Evolutionary conservation across 30 jellyfish, hydroid and myxozoan species (phyloP), one percentile per base, ranked within the genome.

Genomic region (Turritopsis dohrnii): DNA sequence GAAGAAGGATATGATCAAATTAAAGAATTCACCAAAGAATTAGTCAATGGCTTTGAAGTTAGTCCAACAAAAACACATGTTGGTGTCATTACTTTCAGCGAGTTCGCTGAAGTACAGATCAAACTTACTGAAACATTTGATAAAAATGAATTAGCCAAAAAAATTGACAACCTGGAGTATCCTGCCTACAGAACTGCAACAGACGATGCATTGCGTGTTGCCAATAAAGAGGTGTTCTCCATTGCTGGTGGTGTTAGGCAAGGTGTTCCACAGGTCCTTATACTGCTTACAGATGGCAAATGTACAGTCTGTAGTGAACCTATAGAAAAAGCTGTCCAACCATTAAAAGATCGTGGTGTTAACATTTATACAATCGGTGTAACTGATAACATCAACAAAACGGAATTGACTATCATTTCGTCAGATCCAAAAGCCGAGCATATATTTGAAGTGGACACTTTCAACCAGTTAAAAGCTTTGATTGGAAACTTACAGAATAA

Each of bases 141-240:
- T 77, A 92, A 92, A 77, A 85, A 71, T 18, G 91, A 85, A 16
- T 85, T 92, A 31, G 65, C 53, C 27, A 76, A 66, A 31, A 92
- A 79, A 71, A 79, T 92, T 9, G 92, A 92, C 54, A 87, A 87
- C 71, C 72, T 92, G 9, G 72, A 86, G 1, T 92, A 87, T 72
- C 85, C 79, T 24, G 97, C 96, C 29, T 92, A 92, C 86, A 80
- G 95, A 8, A 92, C 97, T 18, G 97, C 97, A 1, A 87, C 88
- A 52, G 96, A 92, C 71, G 97, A 80, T 80, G 97, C 97, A 16
- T 81, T 92, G 41, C 83, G 96, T n/a, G 88, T 84, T 21, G 91
- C 87, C 71, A 72, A 87, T 66, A 79, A 30, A 16, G 96, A 87
- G 53, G 84, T 92, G 96, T 92, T 92, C 65, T 92, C 97, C 21